Base-by-base conservation (phyloP, 2,797 vertebrate genomes). In the Euthynnus affinis region DNA sequence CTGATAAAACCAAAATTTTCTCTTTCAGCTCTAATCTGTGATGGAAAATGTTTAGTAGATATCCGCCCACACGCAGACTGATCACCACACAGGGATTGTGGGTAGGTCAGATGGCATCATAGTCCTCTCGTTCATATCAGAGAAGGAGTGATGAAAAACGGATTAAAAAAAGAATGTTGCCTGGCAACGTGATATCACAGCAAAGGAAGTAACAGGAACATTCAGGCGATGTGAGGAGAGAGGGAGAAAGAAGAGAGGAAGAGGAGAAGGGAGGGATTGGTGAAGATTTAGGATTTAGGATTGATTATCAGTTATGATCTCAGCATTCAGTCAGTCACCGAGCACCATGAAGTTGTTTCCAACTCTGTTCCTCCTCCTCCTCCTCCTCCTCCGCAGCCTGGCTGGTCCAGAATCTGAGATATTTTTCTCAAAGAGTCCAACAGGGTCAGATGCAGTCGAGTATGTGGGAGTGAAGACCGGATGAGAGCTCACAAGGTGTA, bases 181-280 rank as follows among this genome's bases (percentile, higher is more conserved):
- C 86, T 80, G 74, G 92, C 88, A 93, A 92, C 90, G 1, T 20
- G 14, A 67, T 51, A 81, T 66, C 59, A 70, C 73, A 75, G 71
- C 18, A 12, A 53, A 79, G 53, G 64, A 78, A 72, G 70, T 52
- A 65, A 74, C 1, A 4, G 52, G 44, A 76, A 3, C 2, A 14
- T 46, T 72, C n/a, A 3, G 2, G 53, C 3, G 44, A 86, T 32
- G 74, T 37, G 66, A 76, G 27, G 80, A 1, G 78, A 2, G 78
- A 68, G 77, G 76, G 76, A 59, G 71, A 78, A 61, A 61, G 56
- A 1, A 71, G 67, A 69, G 51, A 83, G 18, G 12, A 74, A 49
- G 74, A 65, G 5, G 42, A 56, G 42, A 64, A 57, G 70, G 32
- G 78, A 90, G 27, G 77, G 64, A n/a, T n/a, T n/a, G n/a, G n/a